A percentile compares a stretch with the other conserved stretches of the same genome.
These are phyloP conservation scores for Latrodectus hesperus DNA, from an alignment of 2,888 invertebrate species.

Conservation along the genomic window DNA sequence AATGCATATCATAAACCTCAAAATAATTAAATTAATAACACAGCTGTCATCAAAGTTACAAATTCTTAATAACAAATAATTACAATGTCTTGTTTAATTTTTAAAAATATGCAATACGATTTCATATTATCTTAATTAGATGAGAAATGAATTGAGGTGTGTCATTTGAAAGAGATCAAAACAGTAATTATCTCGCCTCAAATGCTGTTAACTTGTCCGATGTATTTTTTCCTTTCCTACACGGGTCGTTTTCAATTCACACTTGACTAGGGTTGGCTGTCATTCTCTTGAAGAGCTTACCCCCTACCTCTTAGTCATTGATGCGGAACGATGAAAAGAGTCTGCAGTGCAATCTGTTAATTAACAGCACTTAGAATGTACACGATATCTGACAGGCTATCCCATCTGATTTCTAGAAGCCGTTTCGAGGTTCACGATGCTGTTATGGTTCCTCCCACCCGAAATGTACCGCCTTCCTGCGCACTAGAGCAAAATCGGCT, in stretches of 20 bases:
- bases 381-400: constrained; percentile 55
- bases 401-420: constrained; percentile 11
- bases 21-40: too few relatives aligned
- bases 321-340: constrained; percentile 29
- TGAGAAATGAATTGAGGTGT: too few relatives aligned
- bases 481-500: constrained; percentile 23
- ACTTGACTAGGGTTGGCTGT: constrained; percentile 40
- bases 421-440: constrained; percentile 7
- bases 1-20: too few relatives aligned
- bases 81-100: too few relatives aligned
- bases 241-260: constrained; percentile 25
- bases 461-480: constrained; percentile 22
- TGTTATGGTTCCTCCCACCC: not conserved
- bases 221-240: not conserved
- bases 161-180: too few relatives aligned
- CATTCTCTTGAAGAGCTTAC: constrained; percentile 23
- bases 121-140: too few relatives aligned
- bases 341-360: constrained; percentile 42
- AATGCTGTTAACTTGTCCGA: too few relatives aligned
- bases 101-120: too few relatives aligned
- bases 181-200: too few relatives aligned
- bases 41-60: too few relatives aligned
- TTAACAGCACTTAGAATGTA: constrained; percentile 61
- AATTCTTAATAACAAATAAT: too few relatives aligned
- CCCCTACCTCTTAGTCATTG: constrained; percentile 30